Evolutionary conservation across 2,888 invertebrate genomes (phyloP), one percentile per base, ranked within the genome.

Genomic region (Hoplodrina ambigua): DNA sequence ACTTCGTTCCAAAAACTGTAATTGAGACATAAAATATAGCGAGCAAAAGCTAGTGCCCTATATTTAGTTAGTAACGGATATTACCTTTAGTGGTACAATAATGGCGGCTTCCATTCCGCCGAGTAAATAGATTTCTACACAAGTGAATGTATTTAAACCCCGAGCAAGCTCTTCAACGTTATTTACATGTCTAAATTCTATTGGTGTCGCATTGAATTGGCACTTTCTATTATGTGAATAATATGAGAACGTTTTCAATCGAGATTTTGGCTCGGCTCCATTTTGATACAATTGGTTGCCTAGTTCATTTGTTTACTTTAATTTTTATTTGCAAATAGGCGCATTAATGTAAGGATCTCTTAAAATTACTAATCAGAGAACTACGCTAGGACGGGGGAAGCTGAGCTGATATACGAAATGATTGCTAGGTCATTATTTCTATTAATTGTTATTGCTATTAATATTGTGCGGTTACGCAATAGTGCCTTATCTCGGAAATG

Each of bases 101-200:
- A 56, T 33, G 30, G 30, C 20, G 46, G 13, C n/a, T 46, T 11
- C 19, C 50, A 56, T 44, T 25, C 53, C 37, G 15, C 33, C 19
- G 59, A n/a, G 30, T 60, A 76, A 52, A 75, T 56, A 44, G 41
- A 55, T 50, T 57, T 41, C 52, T 13, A 53, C 53, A 50, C 33
- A 49, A 61, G 52, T 10, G 15, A 60, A 50, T 56, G 57, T 71
- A 61, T 77, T 71, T 57, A 78, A 30, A 59, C 54, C 72, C 55
- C 58, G 49, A 30, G 20, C 46, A 56, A 62, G 37, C 44, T 53
- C 58, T 54, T 49, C 55, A 44, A 17, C 25, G 61, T 60, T 65
- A 69, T 79, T 79, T 72, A 72, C 72, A 63, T 52, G 49, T 25
- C 44, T 30, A 30, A 66, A 78, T 72, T 59, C 73, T 75, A 80